Evolutionary conservation across 2,797 vertebrate species (phyloP).

Genomic region (Apogon hyalosoma): DNA sequence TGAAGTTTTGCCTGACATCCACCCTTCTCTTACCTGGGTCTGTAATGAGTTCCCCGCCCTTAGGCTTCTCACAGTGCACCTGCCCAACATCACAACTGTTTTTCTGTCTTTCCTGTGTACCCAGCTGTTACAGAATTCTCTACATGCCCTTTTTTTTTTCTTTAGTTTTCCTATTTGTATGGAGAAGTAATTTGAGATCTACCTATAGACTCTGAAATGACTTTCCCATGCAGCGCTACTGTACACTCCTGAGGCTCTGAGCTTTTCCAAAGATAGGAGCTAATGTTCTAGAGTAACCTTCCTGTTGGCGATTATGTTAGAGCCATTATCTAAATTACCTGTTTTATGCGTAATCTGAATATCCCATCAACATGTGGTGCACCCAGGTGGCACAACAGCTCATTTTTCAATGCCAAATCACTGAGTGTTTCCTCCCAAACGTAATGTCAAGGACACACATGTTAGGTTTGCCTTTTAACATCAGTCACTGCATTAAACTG

Average conservation of each 20-base stretch:
- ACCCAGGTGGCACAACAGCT: neutral
- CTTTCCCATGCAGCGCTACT: slow-evolving; percentile 9
- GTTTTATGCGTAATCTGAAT: neutral
- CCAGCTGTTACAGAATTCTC: slow-evolving; percentile 11
- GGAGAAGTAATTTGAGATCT: slow-evolving; percentile 6
- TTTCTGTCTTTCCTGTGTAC: neutral
- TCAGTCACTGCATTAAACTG: slow-evolving; percentile 17
- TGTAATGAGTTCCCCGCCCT: slow-evolving; percentile 13
- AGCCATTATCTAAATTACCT: neutral
- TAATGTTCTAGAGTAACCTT: slow-evolving; percentile 9
- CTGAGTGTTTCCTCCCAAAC: neutral
- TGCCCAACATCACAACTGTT: slow-evolving; percentile 15
- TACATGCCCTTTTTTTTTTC: neutral
- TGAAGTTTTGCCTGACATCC: slow-evolving; percentile 26
- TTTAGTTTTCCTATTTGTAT: neutral
- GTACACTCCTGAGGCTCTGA: slow-evolving; percentile 2
- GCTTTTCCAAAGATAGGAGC: slow-evolving; percentile 3
- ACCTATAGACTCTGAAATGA: neutral
- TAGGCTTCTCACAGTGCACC: slow-evolving; percentile 22
- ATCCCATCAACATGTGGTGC: neutral
- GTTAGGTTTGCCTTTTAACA: slow-evolving; percentile 33
- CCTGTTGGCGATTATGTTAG: slow-evolving; percentile 5
- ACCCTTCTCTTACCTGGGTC: slow-evolving; percentile 6
- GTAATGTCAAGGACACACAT: neutral
- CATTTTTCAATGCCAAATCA: slow-evolving; percentile 2